Percentiles rank a stretch among this genome's conserved stretches.
phyloP scores from a whole-genome alignment of 2,888 invertebrate genomes.

The Pardosa pseudoannulata region DNA sequence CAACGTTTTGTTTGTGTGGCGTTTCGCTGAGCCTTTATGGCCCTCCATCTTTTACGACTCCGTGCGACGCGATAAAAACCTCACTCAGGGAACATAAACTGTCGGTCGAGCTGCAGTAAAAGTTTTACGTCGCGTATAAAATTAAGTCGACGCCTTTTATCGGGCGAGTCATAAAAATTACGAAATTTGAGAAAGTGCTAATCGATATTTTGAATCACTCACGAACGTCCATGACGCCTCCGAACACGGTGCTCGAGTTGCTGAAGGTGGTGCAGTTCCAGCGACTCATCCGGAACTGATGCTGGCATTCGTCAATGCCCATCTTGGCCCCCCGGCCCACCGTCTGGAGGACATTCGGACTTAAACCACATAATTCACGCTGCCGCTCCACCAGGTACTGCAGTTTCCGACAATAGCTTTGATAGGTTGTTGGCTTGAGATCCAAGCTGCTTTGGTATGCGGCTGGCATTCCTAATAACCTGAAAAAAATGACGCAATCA shows the following conservation, averaged over 20 bases:
- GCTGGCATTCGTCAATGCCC: slow-evolving; percentile 92
- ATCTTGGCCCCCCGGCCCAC: slow-evolving; percentile 88
- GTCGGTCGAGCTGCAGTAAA: slow-evolving; percentile 59
- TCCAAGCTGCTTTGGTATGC: slow-evolving; percentile 77
- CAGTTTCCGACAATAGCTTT: slow-evolving; percentile 84
- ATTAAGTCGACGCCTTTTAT: slow-evolving; percentile 65
- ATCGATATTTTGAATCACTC: slow-evolving; percentile 79
- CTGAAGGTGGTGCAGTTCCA: slow-evolving; percentile 79
- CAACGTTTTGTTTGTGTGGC: slow-evolving; percentile 69
- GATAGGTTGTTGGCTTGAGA: slow-evolving; percentile 79
- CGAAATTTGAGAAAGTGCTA: slow-evolving; percentile 62
- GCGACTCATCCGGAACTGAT: slow-evolving; percentile 87
- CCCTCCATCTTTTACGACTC: slow-evolving; percentile 68
- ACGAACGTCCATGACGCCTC: slow-evolving; percentile 90
- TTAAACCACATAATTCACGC: slow-evolving; percentile 84
- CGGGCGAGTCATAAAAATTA: slow-evolving; percentile 65
- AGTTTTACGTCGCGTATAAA: slow-evolving; percentile 66
- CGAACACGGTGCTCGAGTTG: slow-evolving; percentile 88
- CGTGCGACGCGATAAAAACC: slow-evolving; percentile 66
- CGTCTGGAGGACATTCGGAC: slow-evolving; percentile 86
- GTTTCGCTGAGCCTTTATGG: slow-evolving; percentile 66
- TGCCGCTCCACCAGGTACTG: slow-evolving; percentile 85
- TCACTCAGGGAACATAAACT: slow-evolving; percentile 57
- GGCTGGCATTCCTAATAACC: slow-evolving; percentile 80
- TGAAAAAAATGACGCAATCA: slow-evolving; percentile 75